Evolutionary conservation across 2,797 vertebrate species (phyloP).

Genomic region (Pogonophryne albipinna): DNA sequence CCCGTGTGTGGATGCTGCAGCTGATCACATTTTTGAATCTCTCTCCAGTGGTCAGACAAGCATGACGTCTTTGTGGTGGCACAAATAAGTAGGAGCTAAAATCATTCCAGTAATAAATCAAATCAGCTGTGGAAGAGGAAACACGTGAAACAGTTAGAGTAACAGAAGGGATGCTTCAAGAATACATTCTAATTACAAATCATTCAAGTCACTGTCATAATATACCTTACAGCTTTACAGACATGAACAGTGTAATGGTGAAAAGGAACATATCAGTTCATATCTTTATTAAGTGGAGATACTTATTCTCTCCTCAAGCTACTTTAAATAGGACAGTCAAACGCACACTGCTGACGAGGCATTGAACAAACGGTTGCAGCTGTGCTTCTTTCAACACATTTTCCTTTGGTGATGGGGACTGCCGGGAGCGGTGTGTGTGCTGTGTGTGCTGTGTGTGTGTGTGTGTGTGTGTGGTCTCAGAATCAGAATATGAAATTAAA

Average conservation of each 20-base stretch:
- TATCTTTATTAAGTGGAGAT: neutral
- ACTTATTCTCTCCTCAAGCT: slow-evolving; percentile 20
- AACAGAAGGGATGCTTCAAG: slow-evolving; percentile 10
- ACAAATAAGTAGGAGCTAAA: slow-evolving; percentile 15
- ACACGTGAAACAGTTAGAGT: neutral
- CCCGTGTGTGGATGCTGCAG: slow-evolving; percentile 10
- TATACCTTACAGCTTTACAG: neutral
- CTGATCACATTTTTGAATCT: slow-evolving; percentile 1
- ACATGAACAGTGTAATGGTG: neutral
- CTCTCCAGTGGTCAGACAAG: slow-evolving; percentile 27
- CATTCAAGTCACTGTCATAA: slow-evolving; percentile 6
- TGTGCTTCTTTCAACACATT: slow-evolving; percentile 45
- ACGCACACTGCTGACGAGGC: slow-evolving; percentile 53
- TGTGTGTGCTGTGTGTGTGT: too few species aligned
- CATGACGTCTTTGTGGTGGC: slow-evolving; percentile 22
- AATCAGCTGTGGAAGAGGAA: slow-evolving; percentile 27
- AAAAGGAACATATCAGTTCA: slow-evolving; percentile 1
- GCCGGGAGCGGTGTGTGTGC: slow-evolving; percentile 27
- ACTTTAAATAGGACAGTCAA: slow-evolving; percentile 39
- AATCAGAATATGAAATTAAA: slow-evolving; percentile 7
- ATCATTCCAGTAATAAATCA: slow-evolving; percentile 41
- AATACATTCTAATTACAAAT: slow-evolving; percentile 10
- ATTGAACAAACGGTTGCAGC: slow-evolving; percentile 54
- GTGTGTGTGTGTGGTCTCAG: neutral
- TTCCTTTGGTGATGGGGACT: slow-evolving; percentile 49